Evolutionary conservation across 1,140 invertebrate genomes (phyloP).

Genomic region (Coptotermes formosanus): DNA sequence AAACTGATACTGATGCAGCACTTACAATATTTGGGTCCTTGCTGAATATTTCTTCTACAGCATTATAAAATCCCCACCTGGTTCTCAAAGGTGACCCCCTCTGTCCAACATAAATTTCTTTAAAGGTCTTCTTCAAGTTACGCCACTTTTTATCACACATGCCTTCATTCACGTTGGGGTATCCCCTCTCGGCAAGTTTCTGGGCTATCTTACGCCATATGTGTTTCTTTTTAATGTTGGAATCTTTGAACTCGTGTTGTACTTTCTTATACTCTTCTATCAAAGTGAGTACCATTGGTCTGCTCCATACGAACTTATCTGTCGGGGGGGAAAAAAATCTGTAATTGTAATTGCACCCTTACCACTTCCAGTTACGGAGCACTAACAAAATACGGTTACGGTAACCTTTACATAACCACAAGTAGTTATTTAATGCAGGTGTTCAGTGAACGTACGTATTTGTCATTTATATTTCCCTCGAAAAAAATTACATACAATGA

Average conservation of each 20-base stretch:
- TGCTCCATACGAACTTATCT: slow-evolving; percentile 32
- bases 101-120: slow-evolving; percentile 30
- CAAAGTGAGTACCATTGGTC: slow-evolving; percentile 22
- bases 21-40: slow-evolving; percentile 30
- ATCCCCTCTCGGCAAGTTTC: slow-evolving; percentile 6
- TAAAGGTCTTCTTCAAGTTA: slow-evolving; percentile 31
- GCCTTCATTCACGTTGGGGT: slow-evolving; percentile 25
- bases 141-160: slow-evolving; percentile 31
- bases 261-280: slow-evolving; percentile 30
- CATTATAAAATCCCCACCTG: slow-evolving; percentile 25
- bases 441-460: background rate
- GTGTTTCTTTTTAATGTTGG: slow-evolving; percentile 27
- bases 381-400: background rate
- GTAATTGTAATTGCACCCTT: background rate
- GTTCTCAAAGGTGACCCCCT: slow-evolving; percentile 19
- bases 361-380: background rate
- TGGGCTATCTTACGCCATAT: slow-evolving; percentile 28
- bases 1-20: slow-evolving; percentile 20
- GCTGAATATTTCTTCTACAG: slow-evolving; percentile 28
- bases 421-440: background rate
- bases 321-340: background rate
- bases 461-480: slow-evolving; percentile 15
- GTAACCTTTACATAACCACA: background rate
- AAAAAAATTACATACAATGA: background rate
- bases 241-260: slow-evolving; percentile 24